Evolutionary conservation across 1,140 invertebrate genomes (phyloP), one percentile per base, ranked within the genome.

Genomic region (Drosophila lacteicornis): DNA sequence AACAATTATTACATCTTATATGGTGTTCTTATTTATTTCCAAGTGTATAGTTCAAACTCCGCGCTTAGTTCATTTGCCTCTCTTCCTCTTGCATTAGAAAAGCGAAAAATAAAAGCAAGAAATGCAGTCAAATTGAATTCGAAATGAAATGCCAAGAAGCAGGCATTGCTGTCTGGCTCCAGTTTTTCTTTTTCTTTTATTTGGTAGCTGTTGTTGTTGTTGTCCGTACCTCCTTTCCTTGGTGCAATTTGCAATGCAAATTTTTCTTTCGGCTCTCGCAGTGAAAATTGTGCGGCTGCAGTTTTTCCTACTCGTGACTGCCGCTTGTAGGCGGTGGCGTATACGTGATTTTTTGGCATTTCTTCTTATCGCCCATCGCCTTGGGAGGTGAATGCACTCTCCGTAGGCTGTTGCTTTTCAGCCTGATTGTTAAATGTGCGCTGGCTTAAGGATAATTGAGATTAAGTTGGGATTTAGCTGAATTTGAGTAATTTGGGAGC

Each of bases 11-110:
- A 17, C n/a, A n/a, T 7, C 4, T 4, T 7, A 17, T 17, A 6
- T 1, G 9, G 33, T 51, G 12, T 19, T 2, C 4, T 13, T 7
- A 0, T 51, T 33, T 22, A 36, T 38, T 55, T 22, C 51, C 3
- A 1, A 38, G 51, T 55, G 51, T 40, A 55, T 57, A 85, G 85
- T 88, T 85, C 84, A 88, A 88, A 84, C 84, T 88, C 80, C 85
- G 84, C 81, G 82, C 86, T 88, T 88, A 90, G 85, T 88, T 88
- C 85, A 85, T 88, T 88, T 88, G 85, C 84, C 84, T 82, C 84
- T 86, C 78, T 79, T 75, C 70, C 45, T 77, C 63, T 61, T 59
- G 84, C 84, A 80, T 87, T 87, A 87, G 84, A 87, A 88, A 87
- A 77, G 65, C 75, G 25, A 68, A 70, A 70, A 62, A 70, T 57